Percentiles rank a stretch among this genome's conserved stretches.
Conservation (phyloP, 2,888 invertebrate genomes). For the Sarcophaga variegata region DNA sequence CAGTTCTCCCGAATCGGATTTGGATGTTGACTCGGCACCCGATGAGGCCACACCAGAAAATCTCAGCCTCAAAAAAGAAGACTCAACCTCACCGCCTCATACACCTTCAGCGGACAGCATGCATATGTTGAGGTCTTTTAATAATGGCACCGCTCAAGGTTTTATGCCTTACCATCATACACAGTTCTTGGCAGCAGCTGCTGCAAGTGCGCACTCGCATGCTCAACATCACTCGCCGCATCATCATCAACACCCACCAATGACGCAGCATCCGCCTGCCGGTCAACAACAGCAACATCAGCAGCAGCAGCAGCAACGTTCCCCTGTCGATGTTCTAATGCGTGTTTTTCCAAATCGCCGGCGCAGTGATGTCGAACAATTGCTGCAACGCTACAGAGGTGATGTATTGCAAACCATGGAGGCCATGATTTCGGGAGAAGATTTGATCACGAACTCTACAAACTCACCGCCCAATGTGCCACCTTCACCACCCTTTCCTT, state of each 20-base stretch:
- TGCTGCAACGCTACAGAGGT: constrained; percentile 91
- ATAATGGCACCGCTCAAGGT: constrained; percentile 80
- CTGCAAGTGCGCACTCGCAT: constrained; percentile 75
- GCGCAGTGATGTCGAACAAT: constrained; percentile 92
- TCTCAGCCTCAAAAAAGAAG: constrained; percentile 88
- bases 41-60: constrained; percentile 89
- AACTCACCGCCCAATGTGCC: constrained; percentile 76
- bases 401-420: constrained; percentile 97
- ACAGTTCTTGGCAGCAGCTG: constrained; percentile 70
- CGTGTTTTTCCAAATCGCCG: constrained; percentile 95
- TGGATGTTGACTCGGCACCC: constrained; percentile 82
- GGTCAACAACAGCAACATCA: constrained; percentile 71
- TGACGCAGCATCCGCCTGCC: constrained; percentile 59
- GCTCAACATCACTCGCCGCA: constrained; percentile 71
- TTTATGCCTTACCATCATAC: constrained; percentile 82
- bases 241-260: constrained; percentile 71
- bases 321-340: constrained; percentile 93
- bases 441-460: constrained; percentile 73
- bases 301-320: constrained; percentile 83
- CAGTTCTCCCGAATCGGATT: constrained; percentile 82
- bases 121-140: constrained; percentile 79
- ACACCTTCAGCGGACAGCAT: constrained; percentile 80
- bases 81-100: constrained; percentile 81
- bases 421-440: constrained; percentile 88
- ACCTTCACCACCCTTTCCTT: constrained; percentile 80